Evolutionary conservation across 2,888 invertebrate species (phyloP).

Genomic region (Meliscaeva auricollis): DNA sequence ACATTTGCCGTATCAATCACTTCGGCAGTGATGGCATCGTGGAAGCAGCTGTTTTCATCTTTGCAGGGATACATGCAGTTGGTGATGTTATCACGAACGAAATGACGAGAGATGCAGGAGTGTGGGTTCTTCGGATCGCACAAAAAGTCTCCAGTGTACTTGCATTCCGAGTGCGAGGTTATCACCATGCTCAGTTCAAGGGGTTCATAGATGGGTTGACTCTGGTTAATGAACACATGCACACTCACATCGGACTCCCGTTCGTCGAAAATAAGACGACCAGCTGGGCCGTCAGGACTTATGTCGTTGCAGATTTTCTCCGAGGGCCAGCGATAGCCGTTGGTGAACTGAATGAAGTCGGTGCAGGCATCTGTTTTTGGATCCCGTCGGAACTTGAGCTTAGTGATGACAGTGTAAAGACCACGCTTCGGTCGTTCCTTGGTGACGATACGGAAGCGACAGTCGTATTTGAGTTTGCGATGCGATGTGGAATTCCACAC

Average conservation of each 20-base stretch:
- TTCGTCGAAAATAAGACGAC: conserved; percentile 81
- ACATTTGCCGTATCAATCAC: conserved; percentile 82
- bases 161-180: conserved; percentile 81
- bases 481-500: conserved; percentile 81
- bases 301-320: conserved; percentile 81
- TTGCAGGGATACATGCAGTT: conserved; percentile 82
- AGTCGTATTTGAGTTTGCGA: conserved; percentile 81
- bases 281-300: conserved; percentile 80
- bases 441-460: conserved; percentile 81
- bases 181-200: conserved; percentile 82
- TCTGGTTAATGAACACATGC: conserved; percentile 80
- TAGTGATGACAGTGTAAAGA: conserved; percentile 82
- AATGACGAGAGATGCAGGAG: conserved; percentile 82
- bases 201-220: conserved; percentile 79
- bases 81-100: conserved; percentile 82
- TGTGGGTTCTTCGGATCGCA: conserved; percentile 80
- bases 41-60: conserved; percentile 82
- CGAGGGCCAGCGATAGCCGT: conserved; percentile 81
- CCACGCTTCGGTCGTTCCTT: conserved; percentile 79
- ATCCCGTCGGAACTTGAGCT: conserved; percentile 81
- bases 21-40: conserved; percentile 79
- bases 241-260: conserved; percentile 81
- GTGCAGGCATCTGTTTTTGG: conserved; percentile 79
- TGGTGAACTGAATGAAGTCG: conserved; percentile 82
- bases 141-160: conserved; percentile 79